Evolutionary conservation across 1,140 invertebrate species (phyloP).

Genomic region (Achatina immaculata): DNA sequence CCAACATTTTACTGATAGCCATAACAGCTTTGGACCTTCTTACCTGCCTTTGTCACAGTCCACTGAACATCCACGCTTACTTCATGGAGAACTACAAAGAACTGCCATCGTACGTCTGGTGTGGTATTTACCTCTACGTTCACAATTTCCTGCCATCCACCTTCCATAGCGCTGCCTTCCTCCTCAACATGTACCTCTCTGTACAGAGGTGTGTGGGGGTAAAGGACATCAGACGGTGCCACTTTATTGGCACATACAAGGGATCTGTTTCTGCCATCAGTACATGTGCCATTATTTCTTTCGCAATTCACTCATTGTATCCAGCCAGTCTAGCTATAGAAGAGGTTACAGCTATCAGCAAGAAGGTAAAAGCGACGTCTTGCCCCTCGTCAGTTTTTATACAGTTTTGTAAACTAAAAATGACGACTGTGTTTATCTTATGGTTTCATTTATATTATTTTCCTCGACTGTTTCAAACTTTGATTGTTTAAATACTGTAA

Average conservation of each 20-base stretch:
- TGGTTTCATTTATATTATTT: no score
- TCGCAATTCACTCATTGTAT: not conserved
- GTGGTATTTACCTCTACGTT: constrained; percentile 14
- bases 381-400: no score
- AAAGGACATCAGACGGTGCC: not conserved
- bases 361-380: constrained; percentile 29
- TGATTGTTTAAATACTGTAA: no score
- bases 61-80: constrained; percentile 4
- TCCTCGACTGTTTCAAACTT: no score
- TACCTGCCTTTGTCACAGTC: not conserved
- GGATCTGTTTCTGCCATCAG: not conserved
- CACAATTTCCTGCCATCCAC: constrained; percentile 20
- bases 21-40: constrained; percentile 23
- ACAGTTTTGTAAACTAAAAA: no score
- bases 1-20: not conserved
- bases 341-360: not conserved
- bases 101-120: not conserved
- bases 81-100: not conserved
- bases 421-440: no score
- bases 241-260: not conserved
- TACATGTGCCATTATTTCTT: not conserved
- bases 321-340: not conserved
- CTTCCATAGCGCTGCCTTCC: constrained; percentile 25
- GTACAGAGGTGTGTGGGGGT: constrained; percentile 28
- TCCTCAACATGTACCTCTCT: constrained; percentile 27